A percentile compares a stretch with the other conserved stretches of the same genome.
These are phyloP conservation scores for Ibidorhyncha struthersii DNA, from an alignment of 2,113 vertebrate genomes.

Conservation along the genomic window DNA sequence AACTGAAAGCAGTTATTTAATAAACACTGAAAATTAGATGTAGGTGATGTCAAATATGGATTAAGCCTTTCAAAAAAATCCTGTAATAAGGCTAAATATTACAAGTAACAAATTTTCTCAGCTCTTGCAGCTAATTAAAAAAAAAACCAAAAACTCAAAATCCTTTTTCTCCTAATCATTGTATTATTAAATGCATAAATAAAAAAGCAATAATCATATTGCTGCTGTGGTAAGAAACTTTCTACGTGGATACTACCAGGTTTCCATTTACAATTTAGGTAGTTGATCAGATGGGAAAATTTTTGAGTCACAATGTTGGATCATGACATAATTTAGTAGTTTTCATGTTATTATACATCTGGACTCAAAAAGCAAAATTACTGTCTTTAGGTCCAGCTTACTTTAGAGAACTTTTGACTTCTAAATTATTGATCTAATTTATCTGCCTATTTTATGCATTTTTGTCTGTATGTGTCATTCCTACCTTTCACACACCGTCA, in stretches of 20 bases:
- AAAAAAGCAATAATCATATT: not conserved
- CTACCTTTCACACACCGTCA: not conserved
- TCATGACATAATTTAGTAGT: not conserved
- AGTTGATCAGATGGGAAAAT: not conserved
- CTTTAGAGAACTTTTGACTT: not conserved
- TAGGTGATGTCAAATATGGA: constrained; percentile 16
- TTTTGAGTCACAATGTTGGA: not conserved
- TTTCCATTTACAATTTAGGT: not conserved
- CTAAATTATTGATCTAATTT: not conserved
- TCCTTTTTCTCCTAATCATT: not conserved
- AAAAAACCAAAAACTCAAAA: not conserved
- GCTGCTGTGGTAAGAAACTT: not conserved
- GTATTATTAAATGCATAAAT: constrained; percentile 48
- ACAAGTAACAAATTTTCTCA: constrained; percentile 26
- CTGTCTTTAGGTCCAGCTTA: not conserved
- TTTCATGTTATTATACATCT: not conserved
- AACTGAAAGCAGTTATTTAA: constrained; percentile 35
- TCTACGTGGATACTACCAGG: not conserved
- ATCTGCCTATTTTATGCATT: not conserved
- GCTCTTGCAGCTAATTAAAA: constrained; percentile 25
- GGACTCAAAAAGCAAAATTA: not conserved
- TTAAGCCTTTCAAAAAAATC: constrained; percentile 11
- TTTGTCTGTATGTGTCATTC: not conserved
- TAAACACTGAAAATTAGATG: constrained; percentile 33
- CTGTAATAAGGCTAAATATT: constrained; percentile 21